A percentile compares a stretch with the other conserved stretches of the same genome.
These are phyloP conservation scores for Acholoe squamosa DNA, from an alignment of 2,888 invertebrate species.

Conservation along the genomic window DNA sequence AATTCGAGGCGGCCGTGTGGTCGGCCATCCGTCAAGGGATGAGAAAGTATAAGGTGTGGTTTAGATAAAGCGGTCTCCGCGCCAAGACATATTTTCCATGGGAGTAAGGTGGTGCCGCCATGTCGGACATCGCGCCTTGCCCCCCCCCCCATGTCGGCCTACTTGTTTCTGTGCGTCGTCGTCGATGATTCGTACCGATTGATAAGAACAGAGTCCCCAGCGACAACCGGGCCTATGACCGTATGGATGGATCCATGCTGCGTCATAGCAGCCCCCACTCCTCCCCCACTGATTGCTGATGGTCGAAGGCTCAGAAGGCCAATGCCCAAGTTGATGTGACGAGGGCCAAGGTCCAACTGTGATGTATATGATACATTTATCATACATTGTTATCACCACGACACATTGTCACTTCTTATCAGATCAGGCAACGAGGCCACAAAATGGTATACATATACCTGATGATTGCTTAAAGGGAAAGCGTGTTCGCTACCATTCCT, in stretches of 20 bases:
- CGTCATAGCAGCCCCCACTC: neutral
- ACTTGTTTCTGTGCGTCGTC: neutral
- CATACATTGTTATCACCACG: too few species aligned
- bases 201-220: neutral
- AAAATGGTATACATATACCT: too few species aligned
- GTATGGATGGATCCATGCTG: neutral
- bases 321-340: too few species aligned
- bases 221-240: neutral
- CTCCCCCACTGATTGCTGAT: neutral
- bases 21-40: neutral
- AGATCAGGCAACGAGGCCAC: too few species aligned
- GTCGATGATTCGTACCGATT: neutral
- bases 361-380: too few species aligned
- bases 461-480: too few species aligned
- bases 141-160: neutral
- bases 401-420: too few species aligned
- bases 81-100: neutral
- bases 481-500: too few species aligned
- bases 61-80: slow-evolving; percentile 24
- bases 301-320: neutral
- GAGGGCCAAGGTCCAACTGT: too few species aligned
- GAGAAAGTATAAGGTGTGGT: slow-evolving; percentile 25
- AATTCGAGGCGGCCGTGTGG: slow-evolving; percentile 18
- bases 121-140: neutral
- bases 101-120: neutral